Percentiles rank a stretch among this genome's conserved stretches.
These are phyloP conservation scores for Cydia pomonella DNA, from an alignment of 1,140 invertebrate species.

Conservation along the genomic window DNA sequence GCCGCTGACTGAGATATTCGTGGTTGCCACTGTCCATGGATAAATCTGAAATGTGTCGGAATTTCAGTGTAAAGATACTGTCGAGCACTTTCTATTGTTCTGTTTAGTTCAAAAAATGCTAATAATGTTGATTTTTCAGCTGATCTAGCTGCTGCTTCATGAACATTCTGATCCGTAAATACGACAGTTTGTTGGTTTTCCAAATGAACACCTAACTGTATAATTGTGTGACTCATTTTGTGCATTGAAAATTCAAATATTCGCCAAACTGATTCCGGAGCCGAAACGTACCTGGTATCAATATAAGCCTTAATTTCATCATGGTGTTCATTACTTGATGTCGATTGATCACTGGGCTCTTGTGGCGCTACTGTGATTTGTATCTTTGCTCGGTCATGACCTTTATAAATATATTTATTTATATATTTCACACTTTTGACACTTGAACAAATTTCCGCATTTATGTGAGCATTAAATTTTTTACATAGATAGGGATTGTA, in stretches of 20 bases:
- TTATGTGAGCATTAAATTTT: constrained; percentile 39
- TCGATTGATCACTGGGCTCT: neutral
- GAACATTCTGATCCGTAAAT: constrained; percentile 18
- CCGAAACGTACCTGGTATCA: constrained; percentile 34
- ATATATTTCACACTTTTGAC: constrained; percentile 37
- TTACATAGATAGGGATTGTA: constrained; percentile 41
- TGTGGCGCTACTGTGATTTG: constrained; percentile 30
- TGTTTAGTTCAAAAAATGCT: constrained; percentile 37
- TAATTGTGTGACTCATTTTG: constrained; percentile 35
- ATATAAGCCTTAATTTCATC: constrained; percentile 36
- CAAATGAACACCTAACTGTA: constrained; percentile 36
- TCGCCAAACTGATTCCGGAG: constrained; percentile 38
- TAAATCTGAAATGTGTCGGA: constrained; percentile 34
- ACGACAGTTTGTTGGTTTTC: constrained; percentile 35
- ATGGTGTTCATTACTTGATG: constrained; percentile 8
- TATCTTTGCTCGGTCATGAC: constrained; percentile 37
- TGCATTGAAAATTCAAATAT: constrained; percentile 38
- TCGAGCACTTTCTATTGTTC: constrained; percentile 31
- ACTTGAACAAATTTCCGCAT: constrained; percentile 36
- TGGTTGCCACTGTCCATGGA: constrained; percentile 35
- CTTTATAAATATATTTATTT: constrained; percentile 41
- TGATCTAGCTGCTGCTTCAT: constrained; percentile 23
- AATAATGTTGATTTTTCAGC: constrained; percentile 36
- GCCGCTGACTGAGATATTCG: constrained; percentile 38
- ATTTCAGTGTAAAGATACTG: constrained; percentile 37